A percentile compares a stretch with the other conserved stretches of the same genome.
These are phyloP conservation scores for Heliconius erato DNA, from an alignment of 2,888 invertebrate genomes.

Conservation along the genomic window DNA sequence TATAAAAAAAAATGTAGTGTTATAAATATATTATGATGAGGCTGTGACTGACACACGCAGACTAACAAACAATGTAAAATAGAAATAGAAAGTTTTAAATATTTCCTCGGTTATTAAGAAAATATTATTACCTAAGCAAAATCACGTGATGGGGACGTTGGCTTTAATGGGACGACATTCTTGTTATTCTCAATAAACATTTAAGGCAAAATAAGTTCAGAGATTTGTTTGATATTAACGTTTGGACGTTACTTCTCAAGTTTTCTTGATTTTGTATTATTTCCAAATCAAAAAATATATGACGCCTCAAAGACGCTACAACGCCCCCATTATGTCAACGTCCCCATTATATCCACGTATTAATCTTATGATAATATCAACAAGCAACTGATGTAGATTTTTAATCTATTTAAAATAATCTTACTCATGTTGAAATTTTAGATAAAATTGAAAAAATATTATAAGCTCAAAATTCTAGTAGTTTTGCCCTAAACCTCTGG, in stretches of 20 bases:
- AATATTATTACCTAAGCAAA: neutral
- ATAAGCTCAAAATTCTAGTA: slow-evolving; percentile 19
- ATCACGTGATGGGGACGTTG: neutral
- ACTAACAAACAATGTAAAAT: neutral
- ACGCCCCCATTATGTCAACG: neutral
- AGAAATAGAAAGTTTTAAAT: neutral
- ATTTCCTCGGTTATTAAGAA: neutral
- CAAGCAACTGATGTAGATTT: neutral
- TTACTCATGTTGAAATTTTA: slow-evolving; percentile 20
- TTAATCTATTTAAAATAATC: slow-evolving; percentile 15
- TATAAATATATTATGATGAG: slow-evolving; percentile 8
- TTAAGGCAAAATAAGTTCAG: too few species aligned
- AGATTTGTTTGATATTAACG: too few species aligned
- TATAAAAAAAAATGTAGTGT: neutral
- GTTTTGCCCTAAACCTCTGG: slow-evolving; percentile 39
- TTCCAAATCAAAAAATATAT: too few species aligned
- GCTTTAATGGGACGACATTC: too few species aligned
- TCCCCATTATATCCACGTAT: neutral
- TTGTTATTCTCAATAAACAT: too few species aligned
- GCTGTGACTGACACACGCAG: slow-evolving; percentile 10
- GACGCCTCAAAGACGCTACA: neutral
- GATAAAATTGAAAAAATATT: neutral
- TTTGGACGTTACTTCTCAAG: too few species aligned
- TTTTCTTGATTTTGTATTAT: too few species aligned
- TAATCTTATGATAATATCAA: slow-evolving; percentile 16